Conservation (phyloP, 2,113 vertebrate genomes). For the Aldabrachelys gigantea region DNA sequence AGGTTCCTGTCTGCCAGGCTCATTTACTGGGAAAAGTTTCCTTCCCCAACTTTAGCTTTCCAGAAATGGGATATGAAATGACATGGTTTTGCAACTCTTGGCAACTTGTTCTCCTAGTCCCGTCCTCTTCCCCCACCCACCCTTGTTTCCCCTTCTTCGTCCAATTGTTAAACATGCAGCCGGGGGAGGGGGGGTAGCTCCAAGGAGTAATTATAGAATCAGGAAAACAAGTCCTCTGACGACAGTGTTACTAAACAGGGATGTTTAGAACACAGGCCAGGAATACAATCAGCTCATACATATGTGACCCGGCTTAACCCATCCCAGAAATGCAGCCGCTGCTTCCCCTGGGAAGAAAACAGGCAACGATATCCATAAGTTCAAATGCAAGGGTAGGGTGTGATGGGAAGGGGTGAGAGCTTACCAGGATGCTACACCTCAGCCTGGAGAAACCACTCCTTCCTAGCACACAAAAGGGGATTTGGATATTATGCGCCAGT, state of each 20-base stretch:
- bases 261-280: slow-evolving; percentile 70
- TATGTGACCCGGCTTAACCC: slow-evolving; percentile 63
- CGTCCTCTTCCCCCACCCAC: neutral
- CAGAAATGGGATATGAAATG: slow-evolving; percentile 38
- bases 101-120: neutral
- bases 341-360: neutral
- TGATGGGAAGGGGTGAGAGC: neutral
- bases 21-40: slow-evolving; percentile 21
- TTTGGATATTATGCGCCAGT: neutral
- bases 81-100: neutral
- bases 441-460: neutral
- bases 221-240: slow-evolving; percentile 75
- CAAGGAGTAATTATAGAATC: slow-evolving; percentile 71
- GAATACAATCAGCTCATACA: slow-evolving; percentile 71
- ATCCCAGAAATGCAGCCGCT: slow-evolving; percentile 29
- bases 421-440: fast-evolving
- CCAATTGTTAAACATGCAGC: slow-evolving; percentile 17
- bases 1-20: slow-evolving; percentile 7
- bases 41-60: neutral
- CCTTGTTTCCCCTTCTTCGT: slow-evolving; percentile 51
- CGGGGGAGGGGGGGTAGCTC: slow-evolving; percentile 45
- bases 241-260: slow-evolving; percentile 71
- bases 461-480: neutral
- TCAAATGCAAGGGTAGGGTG: neutral
- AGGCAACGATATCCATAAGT: neutral